Evolutionary conservation across 2,888 invertebrate genomes (phyloP), one percentile per base, ranked within the genome.

Genomic region (Gastrophysa polygoni): DNA sequence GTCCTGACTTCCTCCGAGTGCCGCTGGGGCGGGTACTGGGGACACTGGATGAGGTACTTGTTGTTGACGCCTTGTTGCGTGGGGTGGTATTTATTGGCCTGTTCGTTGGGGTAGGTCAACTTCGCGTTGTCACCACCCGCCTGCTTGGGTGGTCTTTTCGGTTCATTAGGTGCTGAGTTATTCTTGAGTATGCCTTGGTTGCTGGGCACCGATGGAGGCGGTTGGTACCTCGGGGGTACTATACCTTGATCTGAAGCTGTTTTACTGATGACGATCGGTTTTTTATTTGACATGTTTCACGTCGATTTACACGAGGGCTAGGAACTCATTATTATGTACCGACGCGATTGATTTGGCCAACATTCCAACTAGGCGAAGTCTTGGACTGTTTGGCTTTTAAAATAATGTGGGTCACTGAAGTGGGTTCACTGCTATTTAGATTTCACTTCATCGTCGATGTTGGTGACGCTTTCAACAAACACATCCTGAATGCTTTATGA

Each of bases 141-240:
- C n/a, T 47, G 20, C 32, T 68, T 68, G 8, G 59, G 55, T n/a
- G 54, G 68, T 14, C 52, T 55, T 38, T 61, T 63, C 32, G 61
- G 21, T 29, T 62, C 63, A 17, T 48, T 49, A 10, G 70, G 60
- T 49, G 85, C 77, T 2, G 85, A 76, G 10, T 71, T 67, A 77
- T 86, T 84, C 81, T 89, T 89, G 72, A 87, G 82, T 76, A 88
- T 87, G 66, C 89, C 89, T 64, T 86, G 84, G 68, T 84, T 85
- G 70, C 83, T 82, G 63, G 86, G 85, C 64, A 83, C n/a, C n/a
- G n/a, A 82, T 70, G 91, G 90, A 70, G 90, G 90, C 74, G 91
- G 91, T 79, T 92, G 92, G 82, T 92, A 92, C 69, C 91, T 87
- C 74, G 92, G 91, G 75, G 91, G 91, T 82, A 85, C 84, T 65